phyloP scores from a whole-genome alignment of 1,140 invertebrate species.

The Caenorhabditis latens region DNA sequence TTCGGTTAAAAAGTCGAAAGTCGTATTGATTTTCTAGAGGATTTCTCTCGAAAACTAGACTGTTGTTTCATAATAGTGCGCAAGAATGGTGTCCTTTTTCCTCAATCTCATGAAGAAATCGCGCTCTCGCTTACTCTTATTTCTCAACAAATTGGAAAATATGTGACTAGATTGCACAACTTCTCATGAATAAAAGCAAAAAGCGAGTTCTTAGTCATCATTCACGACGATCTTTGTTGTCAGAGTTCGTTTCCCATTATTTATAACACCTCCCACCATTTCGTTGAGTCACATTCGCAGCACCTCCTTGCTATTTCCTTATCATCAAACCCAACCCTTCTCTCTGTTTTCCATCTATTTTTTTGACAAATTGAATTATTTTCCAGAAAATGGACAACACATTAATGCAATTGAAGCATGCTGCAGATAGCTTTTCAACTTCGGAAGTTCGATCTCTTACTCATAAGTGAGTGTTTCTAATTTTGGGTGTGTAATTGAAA shows the following conservation, averaged over 20 bases:
- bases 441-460: constrained; percentile 74
- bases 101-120: neutral
- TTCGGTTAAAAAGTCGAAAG: no score
- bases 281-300: constrained; percentile 6
- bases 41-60: no score
- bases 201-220: constrained; percentile 12
- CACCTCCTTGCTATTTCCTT: neutral
- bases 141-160: neutral
- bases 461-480: constrained; percentile 60
- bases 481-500: neutral
- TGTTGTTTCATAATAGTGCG: no score
- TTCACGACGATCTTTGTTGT: constrained; percentile 11
- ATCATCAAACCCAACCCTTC: neutral
- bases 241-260: constrained; percentile 15
- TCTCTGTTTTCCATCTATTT: neutral
- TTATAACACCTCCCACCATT: neutral
- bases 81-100: neutral
- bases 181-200: neutral
- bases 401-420: constrained; percentile 61
- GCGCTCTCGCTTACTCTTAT: neutral
- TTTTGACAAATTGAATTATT: neutral
- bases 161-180: neutral
- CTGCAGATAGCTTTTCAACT: constrained; percentile 71
- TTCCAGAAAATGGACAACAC: constrained; percentile 60
- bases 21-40: no score